Evolutionary conservation across 2,888 invertebrate species (phyloP).

Genomic region (Geophilus truncorum): DNA sequence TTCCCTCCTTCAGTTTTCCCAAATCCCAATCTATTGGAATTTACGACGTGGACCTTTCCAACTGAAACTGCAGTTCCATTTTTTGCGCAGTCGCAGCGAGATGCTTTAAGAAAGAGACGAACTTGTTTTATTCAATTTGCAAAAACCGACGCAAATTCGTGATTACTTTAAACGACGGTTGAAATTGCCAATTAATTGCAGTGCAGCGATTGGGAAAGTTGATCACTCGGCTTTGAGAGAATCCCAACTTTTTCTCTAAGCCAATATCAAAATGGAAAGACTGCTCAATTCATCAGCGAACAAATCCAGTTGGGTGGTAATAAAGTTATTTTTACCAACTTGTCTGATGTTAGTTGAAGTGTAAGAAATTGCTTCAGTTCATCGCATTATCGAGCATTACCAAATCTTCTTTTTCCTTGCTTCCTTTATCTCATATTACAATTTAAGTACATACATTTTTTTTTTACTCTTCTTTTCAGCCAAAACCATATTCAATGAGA

Average conservation of each 20-base stretch:
- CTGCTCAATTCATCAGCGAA: background rate
- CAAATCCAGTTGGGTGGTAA: background rate
- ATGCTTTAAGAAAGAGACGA: too few species aligned
- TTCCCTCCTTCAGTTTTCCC: too few species aligned
- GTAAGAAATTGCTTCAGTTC: background rate
- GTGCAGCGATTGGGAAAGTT: too few species aligned
- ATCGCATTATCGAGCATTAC: background rate
- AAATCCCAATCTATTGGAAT: too few species aligned
- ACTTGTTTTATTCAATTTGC: too few species aligned
- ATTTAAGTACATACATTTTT: background rate
- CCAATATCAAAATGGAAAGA: background rate
- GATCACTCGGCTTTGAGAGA: too few species aligned
- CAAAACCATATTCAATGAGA: background rate
- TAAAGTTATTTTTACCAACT: background rate
- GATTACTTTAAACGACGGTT: too few species aligned
- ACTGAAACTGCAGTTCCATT: too few species aligned
- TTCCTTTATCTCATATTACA: background rate
- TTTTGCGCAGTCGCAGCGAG: too few species aligned
- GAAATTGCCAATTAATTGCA: too few species aligned
- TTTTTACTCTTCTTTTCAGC: background rate
- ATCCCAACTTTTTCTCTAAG: background rate
- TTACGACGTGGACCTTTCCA: too few species aligned
- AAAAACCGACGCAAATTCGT: too few species aligned
- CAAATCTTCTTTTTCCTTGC: background rate
- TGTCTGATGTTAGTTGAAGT: background rate